Base-by-base conservation (phyloP, 2,888 invertebrate species). In the Nipponacmea schrenckii region DNA sequence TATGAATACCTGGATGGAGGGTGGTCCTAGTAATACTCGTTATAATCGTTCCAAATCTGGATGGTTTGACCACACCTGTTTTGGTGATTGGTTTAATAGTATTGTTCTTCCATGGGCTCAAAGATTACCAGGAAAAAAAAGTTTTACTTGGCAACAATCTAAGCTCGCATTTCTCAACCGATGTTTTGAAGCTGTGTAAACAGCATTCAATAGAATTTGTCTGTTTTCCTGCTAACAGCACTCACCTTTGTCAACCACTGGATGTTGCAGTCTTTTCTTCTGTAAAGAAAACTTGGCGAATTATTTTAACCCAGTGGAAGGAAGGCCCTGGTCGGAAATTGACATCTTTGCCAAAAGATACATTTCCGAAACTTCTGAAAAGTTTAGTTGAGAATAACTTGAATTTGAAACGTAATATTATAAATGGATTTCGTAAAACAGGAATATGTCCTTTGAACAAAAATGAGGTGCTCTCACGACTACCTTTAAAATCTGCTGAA, bases 21-120 rank as follows among this genome's bases (percentile, higher is more conserved):
- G 85, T 66, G 90, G 90, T 12, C 89, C 89, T 20, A 66, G 67
- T 78, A 83, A 65, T 62, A 84, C 72, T 7, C 66, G 87, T 7
- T 90, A 89, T 76, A 89, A 89, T 76, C 48, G 87, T 0, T 83
- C 86, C 2, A 74, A 75, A 67, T 85, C 83, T 64, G 90, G 85
- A 2, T 87, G 86, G 86, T 85, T 87, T 75, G 82, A 85, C 67
- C 24, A 68, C 27, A 27, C 50, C 4, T 69, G 68, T 56, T 86
- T 88, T 74, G 74, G 77, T 63, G 85, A 86, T 70, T 86, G 86
- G 87, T 85, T 88, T 71, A 26, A 76, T 31, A 73, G 68, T 31
- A 26, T 77, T 24, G 74, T 80, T 46, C 64, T 89, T 27, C 82
- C 81, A 65, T 31, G 31, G 31, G 31, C 31, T 31, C 31, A 31